Evolutionary conservation across 2,113 vertebrate genomes (phyloP), one percentile per base, ranked within the genome.

Genomic region (Daubentonia madagascariensis): DNA sequence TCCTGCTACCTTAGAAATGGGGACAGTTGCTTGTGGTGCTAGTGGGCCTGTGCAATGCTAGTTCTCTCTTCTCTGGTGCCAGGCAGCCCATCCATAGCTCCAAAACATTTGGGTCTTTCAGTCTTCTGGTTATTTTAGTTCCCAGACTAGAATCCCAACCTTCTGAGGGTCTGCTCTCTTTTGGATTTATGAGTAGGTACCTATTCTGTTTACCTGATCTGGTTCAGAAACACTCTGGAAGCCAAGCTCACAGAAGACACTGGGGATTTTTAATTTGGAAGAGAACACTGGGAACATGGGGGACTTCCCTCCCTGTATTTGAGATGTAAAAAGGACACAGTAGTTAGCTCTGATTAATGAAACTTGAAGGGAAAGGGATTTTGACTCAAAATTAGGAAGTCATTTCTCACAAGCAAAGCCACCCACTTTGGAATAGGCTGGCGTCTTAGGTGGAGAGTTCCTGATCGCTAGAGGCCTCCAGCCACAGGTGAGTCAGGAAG

Each of bases 1-100:
- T 30, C 18, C 20, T 23, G 6, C 18, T 13, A 0, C 50, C 54
- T 52, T 30, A 32, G 35, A 59, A 14, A 2, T 0, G 1, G n/a
- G 68, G 45, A 1, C 3, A 0, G 84, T 14, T 12, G 0, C 68
- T 30, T 11, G 7, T 14, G 18, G 48, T 4, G 16, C 67, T 7
- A 45, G 20, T 12, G 8, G 54, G 2, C 16, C 3, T 3, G n/a
- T 8, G n/a, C 3, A 0, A 8, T 10, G 35, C 32, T 12, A 22
- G 20, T 32, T 52, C 9, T 10, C 22, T 54, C 35, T 37, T 0
- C 4, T 45, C 3, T 5, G 8, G 4, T 10, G 8, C 32, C 25
- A 0, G 8, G 8, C 16, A 1, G 80, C 73, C 14, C 50, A 3
- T 28, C 0, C 0, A 0, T 13, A 11, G 23, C n/a, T 28, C 88